Evolutionary conservation across 2,113 vertebrate genomes (phyloP), one percentile per base, ranked within the genome.

Genomic region (Nipponia nippon): DNA sequence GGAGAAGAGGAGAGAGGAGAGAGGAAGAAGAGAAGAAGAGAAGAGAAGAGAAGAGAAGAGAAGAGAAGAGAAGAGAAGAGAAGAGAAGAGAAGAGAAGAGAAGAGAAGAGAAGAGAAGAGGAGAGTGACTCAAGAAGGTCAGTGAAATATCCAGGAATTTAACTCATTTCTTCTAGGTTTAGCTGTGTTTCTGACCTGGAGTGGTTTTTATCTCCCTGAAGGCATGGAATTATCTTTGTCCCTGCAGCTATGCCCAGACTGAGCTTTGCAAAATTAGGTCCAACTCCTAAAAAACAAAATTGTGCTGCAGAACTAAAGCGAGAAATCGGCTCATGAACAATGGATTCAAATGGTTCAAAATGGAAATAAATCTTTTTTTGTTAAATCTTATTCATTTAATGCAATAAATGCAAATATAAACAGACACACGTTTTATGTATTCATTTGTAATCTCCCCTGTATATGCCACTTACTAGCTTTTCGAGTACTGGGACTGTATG

Each of bases 361-460:
- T 3, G 8, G 21, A 44, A 71, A 71, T 4, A 27, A 22, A 15
- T 16, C 2, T 29, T 27, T 69, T 69, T 23, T 66, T 25, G 20
- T 52, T 30, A 36, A 21, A 73, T 18, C 32, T 34, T 34, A 23
- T 4, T 19, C 30, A 73, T 36, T 27, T 52, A 10, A 38, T 46
- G 18, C 22, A 32, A 36, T 10, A 62, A 65, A 58, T 36, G 34
- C 13, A 49, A 47, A 38, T 15, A 14, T 8, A 44, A 75, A 59
- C 9, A 44, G 6, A 23, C 9, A 25, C 0, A 13, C 13, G 1
- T 29, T 66, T 17, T 21, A 44, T 4, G 7, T 44, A 56, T 32
- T 52, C 9, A 10, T n/a, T 62, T 47, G 19, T 16, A 55, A 42
- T 20, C 29, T 23, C n/a, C 34, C 16, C 13, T 22, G 25, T 7